Base-by-base conservation (phyloP, 2,888 invertebrate genomes). In the Criorhina ranunculi region DNA sequence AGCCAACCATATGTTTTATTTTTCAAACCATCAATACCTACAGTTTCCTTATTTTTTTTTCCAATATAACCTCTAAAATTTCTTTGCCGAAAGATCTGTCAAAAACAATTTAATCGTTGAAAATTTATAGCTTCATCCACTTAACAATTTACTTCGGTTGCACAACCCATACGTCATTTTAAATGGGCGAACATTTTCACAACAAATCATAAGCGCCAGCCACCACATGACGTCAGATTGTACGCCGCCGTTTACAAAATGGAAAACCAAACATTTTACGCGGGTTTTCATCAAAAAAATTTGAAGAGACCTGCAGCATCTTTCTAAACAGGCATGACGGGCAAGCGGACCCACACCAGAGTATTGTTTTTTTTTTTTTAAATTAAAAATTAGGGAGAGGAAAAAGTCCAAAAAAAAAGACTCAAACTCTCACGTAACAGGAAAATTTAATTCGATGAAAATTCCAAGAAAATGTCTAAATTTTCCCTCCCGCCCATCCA, bases 141-240 rank as follows among this genome's bases (percentile, higher is more conserved):
- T 90, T 90, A 89, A 86, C 60, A 83, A 90, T 90, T 90, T 73
- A 88, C 86, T 88, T 88, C 88, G 87, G 81, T 85, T 87, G 86
- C 87, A 57, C 78, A n/a, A 46, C 44, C 78, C 66, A 83, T 80
- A 73, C 60, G 31, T 78, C 79, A 86, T 86, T 76, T 79, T 81
- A 78, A 87, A 87, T 82, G 86, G 75, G 72, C 86, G 76, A 86
- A 86, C 62, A 79, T 87, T 82, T 87, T 87, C 87, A 87, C 87
- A 87, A 87, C 87, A 88, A 87, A 87, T 87, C 87, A 86, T 88
- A 87, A 89, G 88, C 87, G 87, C 87, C 87, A 81, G 70, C 75
- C 85, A 79, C 75, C 85, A 79, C 46, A 85, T 85, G 85, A 75
- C 69, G 72, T 72, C 62, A 55, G 35, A 24, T 8, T 4, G 15